Evolutionary conservation across 2,113 vertebrate species (phyloP).

Genomic region (Leucosticte australis): DNA sequence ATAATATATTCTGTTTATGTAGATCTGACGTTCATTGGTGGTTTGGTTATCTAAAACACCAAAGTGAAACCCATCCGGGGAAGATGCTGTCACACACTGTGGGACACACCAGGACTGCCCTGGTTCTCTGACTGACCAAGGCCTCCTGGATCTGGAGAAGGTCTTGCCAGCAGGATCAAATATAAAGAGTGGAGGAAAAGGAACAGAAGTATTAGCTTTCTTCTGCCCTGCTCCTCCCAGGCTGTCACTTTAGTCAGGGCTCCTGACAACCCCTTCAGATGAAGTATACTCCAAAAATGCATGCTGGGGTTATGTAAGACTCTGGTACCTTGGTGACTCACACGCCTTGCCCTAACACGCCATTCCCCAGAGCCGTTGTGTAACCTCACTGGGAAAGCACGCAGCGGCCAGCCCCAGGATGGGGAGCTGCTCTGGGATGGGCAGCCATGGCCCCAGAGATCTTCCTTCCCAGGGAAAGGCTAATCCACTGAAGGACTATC

Average conservation of each 20-base stretch:
- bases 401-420: not conserved
- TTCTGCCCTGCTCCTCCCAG: not conserved
- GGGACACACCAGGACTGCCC: not conserved
- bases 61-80: not conserved
- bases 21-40: not conserved
- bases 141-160: not conserved
- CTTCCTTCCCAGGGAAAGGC: not conserved
- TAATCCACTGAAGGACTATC: not conserved
- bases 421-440: not conserved
- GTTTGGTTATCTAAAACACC: not conserved
- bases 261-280: constrained; percentile 43
- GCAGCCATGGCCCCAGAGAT: not conserved
- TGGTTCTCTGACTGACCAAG: not conserved
- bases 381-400: not conserved
- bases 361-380: not conserved
- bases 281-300: constrained; percentile 20
- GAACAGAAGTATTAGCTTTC: not conserved
- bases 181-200: not conserved
- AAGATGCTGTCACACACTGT: not conserved
- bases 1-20: not conserved
- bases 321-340: constrained; percentile 49
- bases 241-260: constrained; percentile 6
- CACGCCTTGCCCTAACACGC: not conserved
- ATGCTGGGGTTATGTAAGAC: constrained; percentile 36
- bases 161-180: not conserved